Conservation (phyloP, 2,113 vertebrate genomes). For the Silurus meridionalis region DNA sequence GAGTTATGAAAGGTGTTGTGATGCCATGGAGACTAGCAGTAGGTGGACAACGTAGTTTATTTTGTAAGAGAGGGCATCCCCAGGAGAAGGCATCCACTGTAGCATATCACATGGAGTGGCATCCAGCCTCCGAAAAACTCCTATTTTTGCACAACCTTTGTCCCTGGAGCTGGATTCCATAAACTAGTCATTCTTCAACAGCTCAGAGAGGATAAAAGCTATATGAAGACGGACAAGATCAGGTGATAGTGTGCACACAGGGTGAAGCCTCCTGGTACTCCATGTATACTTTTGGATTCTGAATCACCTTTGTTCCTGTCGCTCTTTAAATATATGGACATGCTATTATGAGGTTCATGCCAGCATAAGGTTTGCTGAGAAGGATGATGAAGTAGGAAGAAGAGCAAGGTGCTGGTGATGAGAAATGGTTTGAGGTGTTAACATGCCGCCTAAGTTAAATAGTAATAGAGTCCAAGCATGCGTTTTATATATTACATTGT, state of each 20-base stretch:
- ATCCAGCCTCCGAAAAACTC: conserved; percentile 52
- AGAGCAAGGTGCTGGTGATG: not conserved
- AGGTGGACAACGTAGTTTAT: conserved; percentile 55
- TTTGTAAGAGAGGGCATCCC: conserved; percentile 40
- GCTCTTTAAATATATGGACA: not conserved
- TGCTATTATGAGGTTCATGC: not conserved
- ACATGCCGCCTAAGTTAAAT: conserved; percentile 12
- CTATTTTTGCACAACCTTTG: conserved; percentile 62
- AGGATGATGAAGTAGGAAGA: not conserved
- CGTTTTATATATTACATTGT: conserved; percentile 39
- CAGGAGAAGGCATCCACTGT: conserved; percentile 51
- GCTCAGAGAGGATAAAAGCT: conserved; percentile 47
- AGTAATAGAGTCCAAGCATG: conserved; percentile 18
- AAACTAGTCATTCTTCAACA: conserved; percentile 60
- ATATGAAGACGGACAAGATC: not conserved
- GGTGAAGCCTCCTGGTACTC: conserved; percentile 1
- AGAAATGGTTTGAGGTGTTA: not conserved
- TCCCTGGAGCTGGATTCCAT: conserved; percentile 49
- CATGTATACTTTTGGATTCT: not conserved
- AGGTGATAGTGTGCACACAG: conserved; percentile 6
- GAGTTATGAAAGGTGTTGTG: conserved; percentile 63
- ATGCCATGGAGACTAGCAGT: conserved; percentile 56
- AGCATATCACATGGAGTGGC: conserved; percentile 65
- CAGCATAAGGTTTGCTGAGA: not conserved
- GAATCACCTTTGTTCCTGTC: not conserved